Evolutionary conservation across 2,888 invertebrate genomes (phyloP).

Genomic region (Xestia c-nigrum): DNA sequence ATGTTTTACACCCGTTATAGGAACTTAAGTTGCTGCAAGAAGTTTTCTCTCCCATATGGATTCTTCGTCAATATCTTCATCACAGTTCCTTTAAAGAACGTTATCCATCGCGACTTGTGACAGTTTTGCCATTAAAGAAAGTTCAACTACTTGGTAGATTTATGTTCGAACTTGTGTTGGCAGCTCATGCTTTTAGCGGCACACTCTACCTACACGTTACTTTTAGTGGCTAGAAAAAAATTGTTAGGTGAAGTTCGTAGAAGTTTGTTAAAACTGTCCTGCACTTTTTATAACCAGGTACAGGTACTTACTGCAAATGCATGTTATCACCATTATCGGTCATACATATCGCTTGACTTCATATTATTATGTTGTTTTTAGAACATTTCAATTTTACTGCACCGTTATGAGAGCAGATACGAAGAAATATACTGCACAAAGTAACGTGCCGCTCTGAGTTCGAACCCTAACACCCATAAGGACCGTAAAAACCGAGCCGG

Average conservation of each 20-base stretch:
- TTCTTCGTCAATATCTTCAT: constrained; percentile 7
- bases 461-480: neutral
- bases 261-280: neutral
- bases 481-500: neutral
- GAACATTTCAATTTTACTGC: neutral
- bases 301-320: neutral
- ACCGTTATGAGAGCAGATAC: neutral
- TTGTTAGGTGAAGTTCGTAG: neutral
- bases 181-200: constrained; percentile 9
- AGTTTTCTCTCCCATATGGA: neutral
- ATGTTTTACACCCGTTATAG: too few species aligned
- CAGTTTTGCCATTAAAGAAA: constrained; percentile 39
- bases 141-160: constrained; percentile 22
- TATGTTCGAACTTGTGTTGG: constrained; percentile 36
- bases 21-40: neutral
- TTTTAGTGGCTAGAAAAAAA: constrained; percentile 1
- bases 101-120: constrained; percentile 22
- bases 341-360: neutral
- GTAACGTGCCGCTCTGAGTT: neutral
- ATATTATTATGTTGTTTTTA: neutral
- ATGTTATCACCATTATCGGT: too few species aligned
- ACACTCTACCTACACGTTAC: constrained; percentile 5
- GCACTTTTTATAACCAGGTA: neutral
- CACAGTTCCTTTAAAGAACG: neutral
- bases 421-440: neutral